Evolutionary conservation across 2,888 invertebrate species (phyloP), one percentile per base, ranked within the genome.

Genomic region (Hermaeophaga mercurialis): DNA sequence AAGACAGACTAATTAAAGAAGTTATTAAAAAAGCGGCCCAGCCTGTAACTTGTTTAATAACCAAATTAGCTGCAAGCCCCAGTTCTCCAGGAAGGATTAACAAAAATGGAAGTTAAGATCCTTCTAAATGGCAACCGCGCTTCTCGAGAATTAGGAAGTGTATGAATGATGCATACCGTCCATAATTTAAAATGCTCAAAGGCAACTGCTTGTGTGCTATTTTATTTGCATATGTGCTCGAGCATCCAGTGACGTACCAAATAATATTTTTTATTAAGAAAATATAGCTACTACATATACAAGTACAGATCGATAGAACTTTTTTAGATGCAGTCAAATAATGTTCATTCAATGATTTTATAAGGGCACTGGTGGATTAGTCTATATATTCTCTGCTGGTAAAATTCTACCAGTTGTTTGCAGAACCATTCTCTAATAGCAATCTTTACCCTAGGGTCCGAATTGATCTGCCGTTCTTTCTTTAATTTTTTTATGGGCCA

Each of bases 111-210:
- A 50, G 41, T 50, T 50, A 44, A 44, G 52, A 52, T 52, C 52
- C 43, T 39, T 24, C 43, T 39, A 43, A 52, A 43, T 43, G 52
- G 52, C 43, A 52, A 52, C 41, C 43, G 31, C 43, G 43, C 19
- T 22, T 41, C 33, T 12, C 50, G 53, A 54, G 57, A 56, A 62
- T 62, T 59, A 54, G 59, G 33, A 26, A 48, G 48, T 39, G 46
- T 54, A 61, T 61, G 54, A 61, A 62, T 58, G 59, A 62, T 59
- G 62, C 43, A 56, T 54, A 48, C 48, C 39, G 57, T 62, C 55
- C 54, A 57, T 57, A 59, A 62, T 62, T 62, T 53, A 59, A 56
- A 56, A 59, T 54, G 54, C 57, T 59, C 52, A 46, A 47, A 46
- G 52, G 54, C 52, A 46, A 53, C 59, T 57, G 54, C 52, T 55